Evolutionary conservation across 1,140 invertebrate genomes (phyloP), one percentile per base, ranked within the genome.

Genomic region (Drosophila nannoptera): DNA sequence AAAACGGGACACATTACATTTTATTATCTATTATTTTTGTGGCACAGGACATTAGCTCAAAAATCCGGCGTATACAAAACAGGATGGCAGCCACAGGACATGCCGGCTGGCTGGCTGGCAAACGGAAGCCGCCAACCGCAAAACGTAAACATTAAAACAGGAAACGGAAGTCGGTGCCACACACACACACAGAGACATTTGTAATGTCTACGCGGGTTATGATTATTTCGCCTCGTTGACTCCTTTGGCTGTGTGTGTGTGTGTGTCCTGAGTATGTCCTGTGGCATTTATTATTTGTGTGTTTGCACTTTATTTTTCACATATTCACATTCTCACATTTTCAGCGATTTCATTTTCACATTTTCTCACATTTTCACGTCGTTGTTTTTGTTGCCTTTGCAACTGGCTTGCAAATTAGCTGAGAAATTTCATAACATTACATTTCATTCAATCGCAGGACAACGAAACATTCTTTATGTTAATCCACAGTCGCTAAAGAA

Each of bases 61-160:
- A 83, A 84, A 80, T 80, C 76, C 74, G 3, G 38, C 45, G 8
- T 36, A 48, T 32, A 40, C 36, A 64, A 7, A 56, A 31, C 40
- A 11, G 40, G 48, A 49, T 8, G 16, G 33, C 50, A 33, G 12
- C 16, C 55, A 45, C 42, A 45, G 59, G 55, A 48, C 22, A 54
- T 46, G 16, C 12, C 58, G 62, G 53, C 22, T 58, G 59, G 16
- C 12, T 62, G 62, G 53, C 22, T 58, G 59, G 38, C 58, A 55
- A 56, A 22, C 54, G 71, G 67, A 73, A 70, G 56, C 55, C 55
- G 53, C 48, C 81, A 46, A 66, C 75, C 82, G 80, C 69, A 81
- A 82, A 81, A 73, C 70, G 81, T 86, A 86, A 86, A 86, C 82
- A 86, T 87, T 87, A 87, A 82, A 87, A 81, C 71, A 72, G 81